These are phyloP conservation scores for Cylloceria caligata DNA, from an alignment of 2,888 invertebrate species.

Conservation along the genomic window DNA sequence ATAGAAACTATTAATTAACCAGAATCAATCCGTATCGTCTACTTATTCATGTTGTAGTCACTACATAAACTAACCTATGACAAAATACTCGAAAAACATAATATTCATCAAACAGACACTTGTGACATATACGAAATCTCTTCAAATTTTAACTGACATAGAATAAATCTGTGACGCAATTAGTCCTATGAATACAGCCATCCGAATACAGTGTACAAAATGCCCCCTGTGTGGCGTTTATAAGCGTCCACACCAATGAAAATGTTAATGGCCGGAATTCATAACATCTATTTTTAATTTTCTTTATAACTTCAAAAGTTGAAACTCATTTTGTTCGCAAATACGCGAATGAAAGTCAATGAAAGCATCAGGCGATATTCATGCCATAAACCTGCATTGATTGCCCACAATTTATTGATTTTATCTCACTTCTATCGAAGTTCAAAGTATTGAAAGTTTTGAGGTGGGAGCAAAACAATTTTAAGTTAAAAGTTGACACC, in stretches of 20 bases:
- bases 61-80: neutral
- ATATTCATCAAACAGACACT: neutral
- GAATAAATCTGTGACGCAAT: no score
- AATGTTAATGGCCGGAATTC: neutral
- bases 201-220: no score
- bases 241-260: no score
- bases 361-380: neutral
- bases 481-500: no score
- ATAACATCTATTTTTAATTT: neutral
- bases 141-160: neutral
- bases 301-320: constrained; percentile 1
- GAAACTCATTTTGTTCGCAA: neutral
- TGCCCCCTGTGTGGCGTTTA: no score
- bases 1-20: constrained; percentile 66
- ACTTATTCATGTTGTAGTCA: neutral
- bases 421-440: neutral
- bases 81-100: neutral
- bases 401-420: neutral
- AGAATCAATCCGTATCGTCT: constrained; percentile 56
- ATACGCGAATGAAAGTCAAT: neutral
- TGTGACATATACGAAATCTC: neutral
- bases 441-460: neutral
- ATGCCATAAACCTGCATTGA: neutral
- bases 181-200: no score
- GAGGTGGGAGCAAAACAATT: neutral